Evolutionary conservation across 2,888 invertebrate species (phyloP), one percentile per base, ranked within the genome.

Genomic region (Trichogramma evanescens): DNA sequence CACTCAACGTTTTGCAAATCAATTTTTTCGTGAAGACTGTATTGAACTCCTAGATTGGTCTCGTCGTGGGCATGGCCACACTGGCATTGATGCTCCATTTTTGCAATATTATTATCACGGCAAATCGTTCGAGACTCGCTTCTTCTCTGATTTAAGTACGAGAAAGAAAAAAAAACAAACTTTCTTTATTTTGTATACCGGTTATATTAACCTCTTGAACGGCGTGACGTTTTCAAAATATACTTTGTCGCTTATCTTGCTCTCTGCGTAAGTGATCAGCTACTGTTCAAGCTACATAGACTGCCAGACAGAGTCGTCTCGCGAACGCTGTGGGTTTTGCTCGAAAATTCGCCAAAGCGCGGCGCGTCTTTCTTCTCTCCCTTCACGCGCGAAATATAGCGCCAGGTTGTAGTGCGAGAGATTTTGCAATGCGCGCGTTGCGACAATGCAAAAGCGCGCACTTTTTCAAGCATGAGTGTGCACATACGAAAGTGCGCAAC

Each of bases 1-100:
- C 96, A 96, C 73, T 93, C 86, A 39, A 96, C 81, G 76, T 93
- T 90, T 48, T 88, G 86, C 69, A 85, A 84, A 77, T 97, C 91
- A 70, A 97, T 95, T 83, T 93, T 95, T 68, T 88, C 83, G 76
- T 86, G 95, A 59, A 97, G 82, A 81, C 89, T 94, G 72, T 91
- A 94, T 66, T 89, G 85, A 53, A 89, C 76, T 4, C 91, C 92
- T 71, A 87, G 79, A 78, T 91, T 89, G 50, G 51, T 63, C 50
- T 71, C 71, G n/a, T 70, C 58, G 45, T 76, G 76, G 51, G 59
- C 44, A 59, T 52, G 60, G 53, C 74, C 72, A 50, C 76, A 76
- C 51, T 67, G 66, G 59, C 76, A 76, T 13, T 62, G 69, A 52
- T 70, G 69, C 41, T 68, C 61, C 74, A 74, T 76, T 40, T 26